phyloP scores from a whole-genome alignment of 1,140 invertebrate species.

The Bombus confusus region DNA sequence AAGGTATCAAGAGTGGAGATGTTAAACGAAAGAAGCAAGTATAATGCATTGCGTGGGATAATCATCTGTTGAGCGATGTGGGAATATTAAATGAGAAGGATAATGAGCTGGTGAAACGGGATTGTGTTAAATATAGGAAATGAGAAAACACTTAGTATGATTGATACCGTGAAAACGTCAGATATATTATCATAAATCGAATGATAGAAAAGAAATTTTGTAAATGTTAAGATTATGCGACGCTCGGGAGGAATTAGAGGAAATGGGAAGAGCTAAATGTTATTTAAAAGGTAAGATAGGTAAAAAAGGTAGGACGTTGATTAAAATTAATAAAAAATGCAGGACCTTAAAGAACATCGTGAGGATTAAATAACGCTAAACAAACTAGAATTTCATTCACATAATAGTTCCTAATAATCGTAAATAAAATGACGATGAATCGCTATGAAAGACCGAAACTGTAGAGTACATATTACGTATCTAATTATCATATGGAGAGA shows the following conservation, averaged over 20 bases:
- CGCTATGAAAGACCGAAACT: no score
- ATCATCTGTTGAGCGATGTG: conserved; percentile 5
- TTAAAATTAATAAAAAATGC: no score
- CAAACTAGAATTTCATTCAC: no score
- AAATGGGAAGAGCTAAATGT: background rate
- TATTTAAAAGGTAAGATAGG: background rate
- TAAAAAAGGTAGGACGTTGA: background rate
- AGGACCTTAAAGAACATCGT: no score
- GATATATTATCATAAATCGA: conserved; percentile 8
- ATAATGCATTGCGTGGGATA: background rate
- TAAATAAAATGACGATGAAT: no score
- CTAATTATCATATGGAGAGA: no score
- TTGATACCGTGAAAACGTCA: background rate
- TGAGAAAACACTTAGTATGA: conserved; percentile 4
- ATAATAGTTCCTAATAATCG: no score
- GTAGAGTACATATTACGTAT: no score
- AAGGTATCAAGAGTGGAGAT: background rate
- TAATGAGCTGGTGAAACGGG: background rate
- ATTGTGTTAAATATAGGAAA: background rate
- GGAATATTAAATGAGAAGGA: conserved; percentile 16
- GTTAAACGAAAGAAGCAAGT: background rate
- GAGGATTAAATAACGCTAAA: no score
- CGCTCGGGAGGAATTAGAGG: no score
- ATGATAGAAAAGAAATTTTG: background rate
- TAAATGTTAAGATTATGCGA: no score